These are phyloP conservation scores for Frankliniella fusca DNA, from an alignment of 2,888 invertebrate species.

Conservation along the genomic window DNA sequence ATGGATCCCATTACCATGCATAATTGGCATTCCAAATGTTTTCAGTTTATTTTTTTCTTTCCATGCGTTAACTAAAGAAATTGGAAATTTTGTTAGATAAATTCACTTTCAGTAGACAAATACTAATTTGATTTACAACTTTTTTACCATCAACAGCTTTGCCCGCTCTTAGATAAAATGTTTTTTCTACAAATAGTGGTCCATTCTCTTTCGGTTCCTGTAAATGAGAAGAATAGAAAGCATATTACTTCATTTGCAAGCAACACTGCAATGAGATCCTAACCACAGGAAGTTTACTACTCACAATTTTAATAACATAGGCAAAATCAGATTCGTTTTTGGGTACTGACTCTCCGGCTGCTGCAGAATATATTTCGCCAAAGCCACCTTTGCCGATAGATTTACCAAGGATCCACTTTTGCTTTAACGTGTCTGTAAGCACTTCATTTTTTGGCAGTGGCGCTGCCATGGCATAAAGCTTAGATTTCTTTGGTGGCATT, in stretches of 20 bases:
- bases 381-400: conserved; percentile 91
- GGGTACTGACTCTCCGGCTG: conserved; percentile 49
- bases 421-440: conserved; percentile 69
- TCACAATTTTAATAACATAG: conserved; percentile 75
- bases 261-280: conserved; percentile 14
- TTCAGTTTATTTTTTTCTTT: conserved; percentile 62
- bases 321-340: conserved; percentile 52
- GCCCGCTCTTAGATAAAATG: conserved; percentile 78
- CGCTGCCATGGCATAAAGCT: conserved; percentile 61
- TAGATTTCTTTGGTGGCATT: conserved; percentile 37
- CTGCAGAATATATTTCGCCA: conserved; percentile 79
- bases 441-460: conserved; percentile 71
- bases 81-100: conserved; percentile 31
- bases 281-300: conserved; percentile 43
- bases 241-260: background rate
- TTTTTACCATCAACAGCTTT: conserved; percentile 65
- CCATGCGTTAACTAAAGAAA: conserved; percentile 65
- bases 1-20: conserved; percentile 78
- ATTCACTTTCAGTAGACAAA: conserved; percentile 31
- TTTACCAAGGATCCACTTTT: conserved; percentile 78
- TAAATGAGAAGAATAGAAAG: conserved; percentile 37
- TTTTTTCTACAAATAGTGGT: conserved; percentile 89
- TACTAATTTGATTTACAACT: conserved; percentile 33
- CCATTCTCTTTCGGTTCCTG: conserved; percentile 90
- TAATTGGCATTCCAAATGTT: conserved; percentile 78